These are phyloP conservation scores for Eupithecia pulchellata DNA, from an alignment of 2,888 invertebrate genomes.

Conservation along the genomic window DNA sequence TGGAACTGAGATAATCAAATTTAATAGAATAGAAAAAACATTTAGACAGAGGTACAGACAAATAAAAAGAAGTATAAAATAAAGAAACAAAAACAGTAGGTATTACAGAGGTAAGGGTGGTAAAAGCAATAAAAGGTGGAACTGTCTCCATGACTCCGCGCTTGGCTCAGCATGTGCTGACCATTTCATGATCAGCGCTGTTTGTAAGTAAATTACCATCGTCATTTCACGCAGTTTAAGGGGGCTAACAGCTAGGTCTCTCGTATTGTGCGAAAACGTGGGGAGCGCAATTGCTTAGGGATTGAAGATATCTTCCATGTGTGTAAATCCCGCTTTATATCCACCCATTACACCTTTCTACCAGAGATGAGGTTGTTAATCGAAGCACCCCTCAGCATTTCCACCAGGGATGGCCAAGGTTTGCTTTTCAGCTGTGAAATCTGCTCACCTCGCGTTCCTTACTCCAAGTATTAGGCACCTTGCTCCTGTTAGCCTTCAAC, in stretches of 20 bases:
- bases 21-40: no score
- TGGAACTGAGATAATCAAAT: neutral
- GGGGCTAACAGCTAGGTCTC: neutral
- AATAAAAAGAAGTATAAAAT: no score
- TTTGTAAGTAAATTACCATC: no score
- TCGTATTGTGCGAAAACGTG: neutral
- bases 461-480: conserved; percentile 74
- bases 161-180: no score
- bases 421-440: neutral
- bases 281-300: neutral
- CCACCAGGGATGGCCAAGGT: neutral
- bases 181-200: no score
- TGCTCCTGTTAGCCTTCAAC: conserved; percentile 72
- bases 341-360: neutral
- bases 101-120: no score
- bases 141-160: no score
- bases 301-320: neutral
- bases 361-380: neutral
- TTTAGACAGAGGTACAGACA: no score
- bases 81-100: no score
- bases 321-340: no score
- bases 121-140: no score
- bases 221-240: neutral
- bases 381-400: neutral
- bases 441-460: conserved; percentile 72